Conservation (phyloP, 2,888 invertebrate species). For the Imbricaverruca yamaguchii region DNA sequence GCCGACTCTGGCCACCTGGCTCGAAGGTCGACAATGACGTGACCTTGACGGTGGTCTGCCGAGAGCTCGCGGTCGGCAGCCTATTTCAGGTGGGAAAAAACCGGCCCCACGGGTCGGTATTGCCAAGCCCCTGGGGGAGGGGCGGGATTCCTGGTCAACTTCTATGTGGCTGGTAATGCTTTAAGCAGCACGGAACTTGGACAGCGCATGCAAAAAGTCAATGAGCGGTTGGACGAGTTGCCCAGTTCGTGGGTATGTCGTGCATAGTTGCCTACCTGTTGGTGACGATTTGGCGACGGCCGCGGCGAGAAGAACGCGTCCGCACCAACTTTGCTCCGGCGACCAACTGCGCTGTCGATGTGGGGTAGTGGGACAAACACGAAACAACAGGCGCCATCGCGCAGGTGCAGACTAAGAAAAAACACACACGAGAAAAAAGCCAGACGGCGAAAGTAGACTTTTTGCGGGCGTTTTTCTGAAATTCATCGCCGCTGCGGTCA, state of each 20-base stretch:
- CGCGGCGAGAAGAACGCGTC: not conserved
- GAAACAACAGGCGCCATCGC: not conserved
- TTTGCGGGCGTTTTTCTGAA: not conserved
- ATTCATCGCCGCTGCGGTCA: slow-evolving; percentile 4
- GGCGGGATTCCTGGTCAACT: no score
- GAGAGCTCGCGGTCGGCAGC: no score
- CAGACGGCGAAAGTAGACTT: not conserved
- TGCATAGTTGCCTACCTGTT: slow-evolving; percentile 2
- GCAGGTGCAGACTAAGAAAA: not conserved
- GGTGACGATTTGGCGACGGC: no score
- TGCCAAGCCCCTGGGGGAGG: no score
- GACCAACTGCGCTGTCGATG: not conserved
- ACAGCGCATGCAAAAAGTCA: not conserved
- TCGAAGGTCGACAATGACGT: no score
- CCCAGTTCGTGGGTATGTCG: not conserved
- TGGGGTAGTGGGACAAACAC: slow-evolving; percentile 12
- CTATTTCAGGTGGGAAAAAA: no score
- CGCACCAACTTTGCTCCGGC: not conserved
- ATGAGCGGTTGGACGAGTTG: not conserved
- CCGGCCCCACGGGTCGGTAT: no score
- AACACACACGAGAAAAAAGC: not conserved
- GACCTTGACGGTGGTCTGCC: no score
- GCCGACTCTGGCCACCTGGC: no score
- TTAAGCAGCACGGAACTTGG: no score
- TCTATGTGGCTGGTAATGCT: no score